phyloP scores from a whole-genome alignment of 2,888 invertebrate genomes.

The Stegophylla sp. region DNA sequence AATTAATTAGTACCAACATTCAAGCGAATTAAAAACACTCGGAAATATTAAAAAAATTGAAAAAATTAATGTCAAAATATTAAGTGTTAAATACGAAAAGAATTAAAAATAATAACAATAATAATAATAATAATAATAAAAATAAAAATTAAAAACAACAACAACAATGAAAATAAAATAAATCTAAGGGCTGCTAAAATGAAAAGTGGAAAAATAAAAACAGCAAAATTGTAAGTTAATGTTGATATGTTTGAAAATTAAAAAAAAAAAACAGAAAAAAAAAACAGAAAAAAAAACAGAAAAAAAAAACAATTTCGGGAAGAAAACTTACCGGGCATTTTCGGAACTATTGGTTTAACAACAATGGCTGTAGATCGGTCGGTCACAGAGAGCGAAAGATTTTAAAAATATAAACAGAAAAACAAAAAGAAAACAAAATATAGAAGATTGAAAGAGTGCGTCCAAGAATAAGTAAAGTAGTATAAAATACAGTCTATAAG shows the following conservation, averaged over 20 bases:
- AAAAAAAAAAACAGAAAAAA: slow-evolving; percentile 44
- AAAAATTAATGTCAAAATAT: slow-evolving; percentile 54
- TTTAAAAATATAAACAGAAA: slow-evolving; percentile 59
- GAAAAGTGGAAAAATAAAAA: slow-evolving; percentile 57
- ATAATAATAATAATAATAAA: slow-evolving; percentile 9
- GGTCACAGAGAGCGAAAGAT: slow-evolving; percentile 59
- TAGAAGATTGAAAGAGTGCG: slow-evolving; percentile 59
- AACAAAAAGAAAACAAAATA: slow-evolving; percentile 59
- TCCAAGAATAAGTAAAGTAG: slow-evolving; percentile 56
- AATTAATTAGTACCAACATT: slow-evolving; percentile 54
- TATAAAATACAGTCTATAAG: slow-evolving; percentile 45
- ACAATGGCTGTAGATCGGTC: slow-evolving; percentile 58
- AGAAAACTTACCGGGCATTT: slow-evolving; percentile 59
- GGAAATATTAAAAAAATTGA: slow-evolving; percentile 59
- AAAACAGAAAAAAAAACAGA: too few relatives aligned
- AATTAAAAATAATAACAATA: slow-evolving; percentile 40
- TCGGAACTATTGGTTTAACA: slow-evolving; percentile 59
- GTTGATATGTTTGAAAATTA: slow-evolving; percentile 55
- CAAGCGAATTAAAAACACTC: slow-evolving; percentile 58
- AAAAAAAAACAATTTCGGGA: slow-evolving; percentile 53
- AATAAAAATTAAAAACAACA: slow-evolving; percentile 45
- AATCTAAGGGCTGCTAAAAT: slow-evolving; percentile 58
- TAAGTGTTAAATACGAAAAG: slow-evolving; percentile 58
- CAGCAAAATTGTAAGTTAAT: slow-evolving; percentile 58
- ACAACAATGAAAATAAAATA: slow-evolving; percentile 56